Evolutionary conservation across 2,797 vertebrate genomes (phyloP), one percentile per base, ranked within the genome.

Genomic region (Sciaenops ocellatus): DNA sequence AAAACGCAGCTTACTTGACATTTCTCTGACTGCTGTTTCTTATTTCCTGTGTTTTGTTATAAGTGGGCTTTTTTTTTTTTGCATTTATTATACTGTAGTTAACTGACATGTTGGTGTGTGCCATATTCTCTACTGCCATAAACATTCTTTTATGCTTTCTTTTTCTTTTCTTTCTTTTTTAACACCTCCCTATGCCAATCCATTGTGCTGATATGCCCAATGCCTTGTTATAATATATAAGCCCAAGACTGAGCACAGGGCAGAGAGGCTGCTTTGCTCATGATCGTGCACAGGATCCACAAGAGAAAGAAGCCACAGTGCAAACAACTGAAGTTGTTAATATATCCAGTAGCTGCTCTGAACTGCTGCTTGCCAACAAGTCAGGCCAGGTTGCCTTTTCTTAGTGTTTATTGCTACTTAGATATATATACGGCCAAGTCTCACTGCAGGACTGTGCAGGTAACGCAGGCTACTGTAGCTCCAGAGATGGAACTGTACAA

Each of bases 121-220:
- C 89, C 90, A 93, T 87, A 83, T 78, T 76, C 83, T 89, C 78
- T 85, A 83, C 86, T 91, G 91, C 88, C 87, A 90, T 90, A 50
- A 71, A 51, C 71, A 66, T 73, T 67, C 55, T 73, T 71, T 48
- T n/a, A 87, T 50, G 81, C 73, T 87, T 87, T 87, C 80, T 80
- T 75, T 38, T 34, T 34, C 7, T 38, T 38, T 38, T 80, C 73
- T 38, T 34, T 34, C 7, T 38, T 38, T 38, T 2, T 38, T 38
- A 2, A 38, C 34, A 85, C 77, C 77, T 91, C 77, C 84, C 82
- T 86, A 72, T 89, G 90, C 82, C 64, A 87, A 90, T 90, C 86
- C 86, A 81, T 90, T 80, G 91, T 92, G 89, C 89, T 93, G 87
- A 90, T 87, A 80, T 38, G 87, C 87, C 91, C 82, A 72, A 91